A percentile compares a stretch with the other conserved stretches of the same genome.
phyloP scores from a whole-genome alignment of 2,888 invertebrate genomes.

The Drosophila borealis region DNA sequence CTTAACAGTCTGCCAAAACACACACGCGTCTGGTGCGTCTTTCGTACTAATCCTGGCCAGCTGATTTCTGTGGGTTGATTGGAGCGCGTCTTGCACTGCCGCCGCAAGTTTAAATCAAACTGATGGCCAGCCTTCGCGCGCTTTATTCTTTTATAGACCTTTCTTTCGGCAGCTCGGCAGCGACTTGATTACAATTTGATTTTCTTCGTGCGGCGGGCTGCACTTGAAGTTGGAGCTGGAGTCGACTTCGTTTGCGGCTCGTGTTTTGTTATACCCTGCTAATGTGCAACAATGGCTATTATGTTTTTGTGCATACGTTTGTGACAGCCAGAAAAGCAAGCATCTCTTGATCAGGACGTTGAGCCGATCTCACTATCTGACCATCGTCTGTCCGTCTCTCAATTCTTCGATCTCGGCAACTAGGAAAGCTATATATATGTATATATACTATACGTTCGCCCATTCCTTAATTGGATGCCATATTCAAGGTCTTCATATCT shows the following conservation, averaged over 20 bases:
- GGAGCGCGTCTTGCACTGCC: constrained; percentile 62
- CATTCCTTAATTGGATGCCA: no score
- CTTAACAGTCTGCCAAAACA: constrained; percentile 28
- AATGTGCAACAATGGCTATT: no score
- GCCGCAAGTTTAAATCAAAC: constrained; percentile 86
- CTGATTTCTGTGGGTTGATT: constrained; percentile 23
- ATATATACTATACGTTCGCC: no score
- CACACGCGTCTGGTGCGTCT: constrained; percentile 31
- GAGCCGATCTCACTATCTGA: no score
- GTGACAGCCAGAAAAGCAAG: no score
- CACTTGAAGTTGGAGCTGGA: constrained; percentile 30
- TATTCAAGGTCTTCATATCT: no score
- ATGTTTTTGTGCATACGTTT: no score
- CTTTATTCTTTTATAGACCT: constrained; percentile 85
- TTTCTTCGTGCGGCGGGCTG: constrained; percentile 64
- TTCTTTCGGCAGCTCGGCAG: constrained; percentile 59
- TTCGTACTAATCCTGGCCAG: constrained; percentile 33
- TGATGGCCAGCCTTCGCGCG: constrained; percentile 85
- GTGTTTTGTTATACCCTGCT: constrained; percentile 13
- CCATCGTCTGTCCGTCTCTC: no score
- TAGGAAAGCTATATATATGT: no score
- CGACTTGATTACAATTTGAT: constrained; percentile 67
- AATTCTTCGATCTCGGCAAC: no score
- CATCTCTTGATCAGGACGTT: no score
- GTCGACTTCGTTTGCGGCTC: constrained; percentile 36